Evolutionary conservation across 2,797 vertebrate genomes (phyloP).

Genomic region (Pseudomugil gertrudae): DNA sequence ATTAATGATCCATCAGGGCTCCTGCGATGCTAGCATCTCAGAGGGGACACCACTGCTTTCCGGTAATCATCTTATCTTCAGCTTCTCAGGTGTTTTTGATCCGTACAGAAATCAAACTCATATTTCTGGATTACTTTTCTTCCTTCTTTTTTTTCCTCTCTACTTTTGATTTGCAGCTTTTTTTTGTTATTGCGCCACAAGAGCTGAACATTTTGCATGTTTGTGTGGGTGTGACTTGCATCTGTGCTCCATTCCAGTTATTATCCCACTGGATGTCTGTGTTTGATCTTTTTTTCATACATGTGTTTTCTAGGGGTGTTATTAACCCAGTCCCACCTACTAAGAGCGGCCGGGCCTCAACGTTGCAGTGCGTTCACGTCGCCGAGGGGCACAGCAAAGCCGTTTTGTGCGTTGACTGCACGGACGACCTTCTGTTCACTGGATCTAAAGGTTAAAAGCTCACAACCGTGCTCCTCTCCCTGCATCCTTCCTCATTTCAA

Average conservation of each 20-base stretch:
- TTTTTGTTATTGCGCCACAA: constrained; percentile 33
- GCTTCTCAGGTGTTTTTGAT: background rate
- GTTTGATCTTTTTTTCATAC: background rate
- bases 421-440: constrained; percentile 97
- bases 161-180: constrained; percentile 53
- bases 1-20: background rate
- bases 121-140: background rate
- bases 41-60: background rate
- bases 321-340: constrained; percentile 90
- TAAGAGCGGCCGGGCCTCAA: constrained; percentile 82
- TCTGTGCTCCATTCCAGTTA: constrained; percentile 2
- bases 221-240: constrained; percentile 21
- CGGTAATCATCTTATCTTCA: background rate
- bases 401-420: constrained; percentile 95
- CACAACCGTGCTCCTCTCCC: constrained; percentile 3
- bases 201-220: constrained; percentile 42
- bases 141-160: constrained; percentile 3
- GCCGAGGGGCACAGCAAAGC: constrained; percentile 96
- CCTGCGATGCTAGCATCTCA: background rate
- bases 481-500: background rate
- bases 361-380: constrained; percentile 89
- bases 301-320: constrained; percentile 85
- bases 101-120: no score
- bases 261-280: background rate
- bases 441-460: constrained; percentile 93